These are phyloP conservation scores for Clepsis dumicolana DNA, from an alignment of 2,888 invertebrate genomes.

Conservation along the genomic window DNA sequence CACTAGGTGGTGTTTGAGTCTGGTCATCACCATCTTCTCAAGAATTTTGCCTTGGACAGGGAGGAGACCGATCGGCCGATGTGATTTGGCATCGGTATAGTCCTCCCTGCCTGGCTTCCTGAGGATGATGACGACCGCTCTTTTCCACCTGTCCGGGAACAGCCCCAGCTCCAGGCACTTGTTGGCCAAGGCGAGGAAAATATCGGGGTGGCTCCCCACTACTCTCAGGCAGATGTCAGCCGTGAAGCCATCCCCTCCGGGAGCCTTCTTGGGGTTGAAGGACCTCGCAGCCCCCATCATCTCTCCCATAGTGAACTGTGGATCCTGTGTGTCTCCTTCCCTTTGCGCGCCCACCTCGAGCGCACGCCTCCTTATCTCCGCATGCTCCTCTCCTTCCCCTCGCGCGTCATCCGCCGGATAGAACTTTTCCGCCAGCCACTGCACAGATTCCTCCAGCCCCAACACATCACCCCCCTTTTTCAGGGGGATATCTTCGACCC, in stretches of 20 bases:
- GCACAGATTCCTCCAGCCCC: neutral
- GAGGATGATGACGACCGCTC: slow-evolving; percentile 35
- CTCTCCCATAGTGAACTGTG: slow-evolving; percentile 23
- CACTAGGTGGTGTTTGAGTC: neutral
- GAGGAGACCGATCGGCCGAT: neutral
- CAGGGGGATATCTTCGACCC: neutral
- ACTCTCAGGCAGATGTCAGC: slow-evolving; percentile 30
- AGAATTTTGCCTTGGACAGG: neutral
- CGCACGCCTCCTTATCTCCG: neutral
- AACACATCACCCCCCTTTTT: neutral
- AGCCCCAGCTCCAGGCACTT: slow-evolving; percentile 30
- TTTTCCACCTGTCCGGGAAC: slow-evolving; percentile 44
- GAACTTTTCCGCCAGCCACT: slow-evolving; percentile 21
- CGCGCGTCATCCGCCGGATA: slow-evolving; percentile 17
- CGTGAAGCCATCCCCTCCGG: slow-evolving; percentile 35
- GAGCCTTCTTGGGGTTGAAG: slow-evolving; percentile 41
- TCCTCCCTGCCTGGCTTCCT: slow-evolving; percentile 35
- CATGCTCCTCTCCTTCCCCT: neutral
- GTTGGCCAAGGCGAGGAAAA: slow-evolving; percentile 29
- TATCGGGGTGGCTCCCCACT: neutral
- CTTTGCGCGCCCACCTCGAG: neutral
- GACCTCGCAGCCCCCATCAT: neutral
- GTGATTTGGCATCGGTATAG: neutral
- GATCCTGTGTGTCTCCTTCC: slow-evolving; percentile 1
- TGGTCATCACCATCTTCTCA: neutral